Conservation (phyloP, 2,888 invertebrate species). For the Palloptera scutellata region DNA sequence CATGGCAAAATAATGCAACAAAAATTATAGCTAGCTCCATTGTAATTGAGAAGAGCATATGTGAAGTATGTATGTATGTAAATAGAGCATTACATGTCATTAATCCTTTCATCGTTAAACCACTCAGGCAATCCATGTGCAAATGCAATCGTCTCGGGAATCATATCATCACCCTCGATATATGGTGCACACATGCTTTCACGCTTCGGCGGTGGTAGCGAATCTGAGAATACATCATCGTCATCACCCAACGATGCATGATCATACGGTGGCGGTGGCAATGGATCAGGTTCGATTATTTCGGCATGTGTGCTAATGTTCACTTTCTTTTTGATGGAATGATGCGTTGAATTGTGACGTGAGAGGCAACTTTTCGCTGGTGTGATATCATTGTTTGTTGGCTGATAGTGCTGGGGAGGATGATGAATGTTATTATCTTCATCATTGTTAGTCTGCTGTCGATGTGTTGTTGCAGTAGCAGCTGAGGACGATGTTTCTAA, state of each 20-base stretch:
- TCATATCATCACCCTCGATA: conserved; percentile 53
- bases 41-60: conserved; percentile 4
- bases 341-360: conserved; percentile 60
- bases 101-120: conserved; percentile 65
- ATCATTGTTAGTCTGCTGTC: not conserved
- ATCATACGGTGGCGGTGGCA: conserved; percentile 43
- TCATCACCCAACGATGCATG: conserved; percentile 55
- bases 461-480: not conserved
- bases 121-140: conserved; percentile 63
- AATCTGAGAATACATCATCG: conserved; percentile 72
- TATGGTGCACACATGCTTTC: conserved; percentile 67
- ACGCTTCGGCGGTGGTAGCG: conserved; percentile 64
- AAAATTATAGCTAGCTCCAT: not conserved
- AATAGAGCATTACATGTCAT: conserved; percentile 54
- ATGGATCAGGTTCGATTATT: conserved; percentile 60
- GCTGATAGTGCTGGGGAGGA: not conserved
- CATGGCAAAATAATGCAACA: not conserved
- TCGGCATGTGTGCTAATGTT: conserved; percentile 62
- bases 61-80: not conserved
- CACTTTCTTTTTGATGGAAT: conserved; percentile 62
- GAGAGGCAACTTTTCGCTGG: conserved; percentile 61
- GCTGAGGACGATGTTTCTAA: not conserved
- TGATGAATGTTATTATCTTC: not conserved
- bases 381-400: conserved; percentile 20
- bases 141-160: conserved; percentile 49